Evolutionary conservation across 2,797 vertebrate genomes (phyloP).

Genomic region (Sebastes reedi): DNA sequence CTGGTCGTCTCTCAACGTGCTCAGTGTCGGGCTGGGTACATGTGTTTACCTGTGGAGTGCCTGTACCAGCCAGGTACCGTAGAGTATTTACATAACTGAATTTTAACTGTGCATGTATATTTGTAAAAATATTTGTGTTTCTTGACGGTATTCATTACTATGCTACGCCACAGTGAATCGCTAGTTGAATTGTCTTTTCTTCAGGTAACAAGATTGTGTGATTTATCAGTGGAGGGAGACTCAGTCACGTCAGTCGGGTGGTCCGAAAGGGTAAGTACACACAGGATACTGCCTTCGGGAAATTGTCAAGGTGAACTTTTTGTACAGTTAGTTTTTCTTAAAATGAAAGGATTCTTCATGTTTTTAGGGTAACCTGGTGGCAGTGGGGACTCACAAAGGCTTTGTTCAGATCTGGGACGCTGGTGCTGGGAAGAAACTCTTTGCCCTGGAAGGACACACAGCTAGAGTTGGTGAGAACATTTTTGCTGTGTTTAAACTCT

Average conservation of each 20-base stretch:
- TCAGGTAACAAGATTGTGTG: constrained; percentile 93
- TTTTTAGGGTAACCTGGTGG: constrained; percentile 79
- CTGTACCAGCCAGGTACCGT: constrained; percentile 92
- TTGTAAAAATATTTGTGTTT: not conserved
- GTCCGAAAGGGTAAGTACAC: constrained; percentile 88
- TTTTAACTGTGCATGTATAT: not conserved
- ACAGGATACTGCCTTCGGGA: not conserved
- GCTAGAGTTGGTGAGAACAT: constrained; percentile 89
- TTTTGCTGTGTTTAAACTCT: not conserved
- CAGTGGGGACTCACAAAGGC: constrained; percentile 83
- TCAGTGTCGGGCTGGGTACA: constrained; percentile 93
- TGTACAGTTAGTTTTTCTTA: not conserved
- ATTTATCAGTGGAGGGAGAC: constrained; percentile 94
- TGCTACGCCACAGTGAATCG: not conserved
- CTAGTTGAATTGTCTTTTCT: not conserved
- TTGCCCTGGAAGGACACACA: constrained; percentile 92
- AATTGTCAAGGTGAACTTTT: not conserved
- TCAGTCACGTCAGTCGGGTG: constrained; percentile 94
- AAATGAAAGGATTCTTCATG: not conserved
- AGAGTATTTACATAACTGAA: not conserved
- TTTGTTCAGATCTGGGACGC: constrained; percentile 92
- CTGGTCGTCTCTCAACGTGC: constrained; percentile 94
- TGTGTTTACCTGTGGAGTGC: constrained; percentile 97
- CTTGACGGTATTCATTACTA: not conserved
- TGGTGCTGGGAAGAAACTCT: constrained; percentile 92